Conservation (phyloP, 2,113 vertebrate species). For the Neolamprologus sp. region DNA sequence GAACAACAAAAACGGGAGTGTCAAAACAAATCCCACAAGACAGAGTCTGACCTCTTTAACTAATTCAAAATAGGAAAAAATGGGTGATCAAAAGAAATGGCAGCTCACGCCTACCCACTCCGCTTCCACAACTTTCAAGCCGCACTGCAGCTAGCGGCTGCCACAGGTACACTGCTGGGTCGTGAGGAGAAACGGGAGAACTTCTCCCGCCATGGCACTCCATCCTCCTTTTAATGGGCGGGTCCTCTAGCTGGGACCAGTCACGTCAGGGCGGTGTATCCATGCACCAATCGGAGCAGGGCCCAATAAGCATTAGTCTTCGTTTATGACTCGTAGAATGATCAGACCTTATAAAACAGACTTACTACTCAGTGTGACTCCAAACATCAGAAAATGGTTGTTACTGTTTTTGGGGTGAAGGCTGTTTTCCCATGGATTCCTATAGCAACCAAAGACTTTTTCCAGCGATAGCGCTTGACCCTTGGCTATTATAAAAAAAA, state of each 20-base stretch:
- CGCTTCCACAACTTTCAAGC: neutral
- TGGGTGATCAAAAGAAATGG: neutral
- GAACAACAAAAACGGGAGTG: neutral
- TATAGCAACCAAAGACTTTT: neutral
- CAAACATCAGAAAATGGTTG: neutral
- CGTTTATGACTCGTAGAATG: neutral
- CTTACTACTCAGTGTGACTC: neutral
- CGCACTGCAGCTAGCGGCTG: neutral
- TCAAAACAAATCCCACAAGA: neutral
- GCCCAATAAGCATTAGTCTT: neutral
- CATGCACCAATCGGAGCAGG: neutral
- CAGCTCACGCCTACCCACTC: neutral
- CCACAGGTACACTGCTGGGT: neutral
- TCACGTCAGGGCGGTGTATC: neutral
- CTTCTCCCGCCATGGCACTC: neutral
- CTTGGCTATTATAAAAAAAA: neutral
- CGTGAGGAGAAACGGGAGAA: neutral
- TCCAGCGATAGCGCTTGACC: accelerated
- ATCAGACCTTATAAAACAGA: neutral
- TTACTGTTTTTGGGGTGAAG: neutral
- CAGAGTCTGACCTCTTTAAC: neutral
- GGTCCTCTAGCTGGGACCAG: neutral
- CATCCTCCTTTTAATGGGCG: neutral
- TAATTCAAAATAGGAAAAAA: neutral
- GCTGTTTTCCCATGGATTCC: neutral